These are phyloP conservation scores for Physocephala rufipes DNA, from an alignment of 2,888 invertebrate genomes.

Conservation along the genomic window DNA sequence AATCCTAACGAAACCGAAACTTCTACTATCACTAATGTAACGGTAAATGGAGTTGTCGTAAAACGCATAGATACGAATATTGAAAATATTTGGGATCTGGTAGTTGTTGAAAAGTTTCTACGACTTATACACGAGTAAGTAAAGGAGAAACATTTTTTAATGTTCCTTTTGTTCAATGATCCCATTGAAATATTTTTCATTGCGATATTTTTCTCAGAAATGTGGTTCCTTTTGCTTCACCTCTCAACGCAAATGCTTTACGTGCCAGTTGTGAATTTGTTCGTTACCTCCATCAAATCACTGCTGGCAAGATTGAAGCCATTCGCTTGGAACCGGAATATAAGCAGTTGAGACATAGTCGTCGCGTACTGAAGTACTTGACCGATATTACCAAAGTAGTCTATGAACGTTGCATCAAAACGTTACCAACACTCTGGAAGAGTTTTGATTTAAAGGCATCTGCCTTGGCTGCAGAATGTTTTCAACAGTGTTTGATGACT, in stretches of 20 bases:
- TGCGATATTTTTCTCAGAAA: constrained; percentile 65
- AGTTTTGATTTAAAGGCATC: constrained; percentile 68
- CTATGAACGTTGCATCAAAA: constrained; percentile 66
- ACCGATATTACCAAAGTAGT: constrained; percentile 59
- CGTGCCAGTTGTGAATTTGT: constrained; percentile 69
- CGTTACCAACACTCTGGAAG: constrained; percentile 66
- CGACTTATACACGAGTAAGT: constrained; percentile 59
- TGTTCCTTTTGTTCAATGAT: too few relatives aligned
- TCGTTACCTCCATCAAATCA: constrained; percentile 67
- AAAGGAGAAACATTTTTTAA: background rate
- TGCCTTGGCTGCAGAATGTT: constrained; percentile 69
- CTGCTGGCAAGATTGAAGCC: constrained; percentile 51
- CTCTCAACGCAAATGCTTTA: constrained; percentile 65
- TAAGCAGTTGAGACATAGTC: constrained; percentile 60
- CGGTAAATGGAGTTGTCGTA: constrained; percentile 54
- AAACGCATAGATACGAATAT: constrained; percentile 56
- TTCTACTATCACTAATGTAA: constrained; percentile 49
- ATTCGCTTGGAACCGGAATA: constrained; percentile 59
- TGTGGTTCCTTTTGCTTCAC: constrained; percentile 67
- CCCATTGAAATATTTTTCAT: constrained; percentile 3
- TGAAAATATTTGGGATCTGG: constrained; percentile 62
- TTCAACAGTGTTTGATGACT: constrained; percentile 62
- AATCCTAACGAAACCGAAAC: constrained; percentile 45
- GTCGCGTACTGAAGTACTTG: constrained; percentile 56
- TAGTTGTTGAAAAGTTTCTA: constrained; percentile 56